Conservation (phyloP, 2,797 vertebrate genomes). For the Centropyge bicolor region DNA sequence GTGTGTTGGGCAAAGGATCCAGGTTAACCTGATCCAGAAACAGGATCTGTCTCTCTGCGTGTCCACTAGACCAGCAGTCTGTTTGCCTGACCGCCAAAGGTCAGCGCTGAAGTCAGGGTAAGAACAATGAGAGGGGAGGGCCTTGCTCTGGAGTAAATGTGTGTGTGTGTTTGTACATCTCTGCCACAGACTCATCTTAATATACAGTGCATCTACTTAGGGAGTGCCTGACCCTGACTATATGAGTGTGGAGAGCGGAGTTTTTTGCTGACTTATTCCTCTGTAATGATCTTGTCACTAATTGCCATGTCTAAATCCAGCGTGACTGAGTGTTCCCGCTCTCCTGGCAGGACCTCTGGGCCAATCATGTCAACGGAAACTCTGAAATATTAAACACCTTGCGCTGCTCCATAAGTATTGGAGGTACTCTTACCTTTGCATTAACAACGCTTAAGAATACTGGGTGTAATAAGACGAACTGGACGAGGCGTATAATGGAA, state of each 20-base stretch:
- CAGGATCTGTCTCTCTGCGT: conserved; percentile 74
- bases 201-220: conserved; percentile 15
- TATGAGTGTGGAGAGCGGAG: conserved; percentile 16
- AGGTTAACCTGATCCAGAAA: conserved; percentile 83
- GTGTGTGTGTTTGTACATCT: conserved; percentile 14
- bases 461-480: conserved; percentile 49
- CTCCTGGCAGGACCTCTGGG: conserved; percentile 49
- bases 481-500: conserved; percentile 65
- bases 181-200: conserved; percentile 35
- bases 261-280: conserved; percentile 67
- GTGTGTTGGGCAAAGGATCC: conserved; percentile 62
- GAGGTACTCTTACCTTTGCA: conserved; percentile 75
- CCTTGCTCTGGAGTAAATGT: conserved; percentile 32
- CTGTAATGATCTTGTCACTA: conserved; percentile 77
- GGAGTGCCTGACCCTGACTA: conserved; percentile 16
- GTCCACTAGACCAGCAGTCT: conserved; percentile 72
- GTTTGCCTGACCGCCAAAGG: conserved; percentile 69
- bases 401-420: conserved; percentile 66
- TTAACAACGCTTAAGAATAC: conserved; percentile 68
- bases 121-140: conserved; percentile 56
- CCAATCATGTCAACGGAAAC: conserved; percentile 79
- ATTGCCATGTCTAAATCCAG: conserved; percentile 81
- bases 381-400: conserved; percentile 83
- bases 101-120: conserved; percentile 63
- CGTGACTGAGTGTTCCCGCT: conserved; percentile 77